Conservation (phyloP, 2,888 invertebrate genomes). For the Drosophila meridiana region DNA sequence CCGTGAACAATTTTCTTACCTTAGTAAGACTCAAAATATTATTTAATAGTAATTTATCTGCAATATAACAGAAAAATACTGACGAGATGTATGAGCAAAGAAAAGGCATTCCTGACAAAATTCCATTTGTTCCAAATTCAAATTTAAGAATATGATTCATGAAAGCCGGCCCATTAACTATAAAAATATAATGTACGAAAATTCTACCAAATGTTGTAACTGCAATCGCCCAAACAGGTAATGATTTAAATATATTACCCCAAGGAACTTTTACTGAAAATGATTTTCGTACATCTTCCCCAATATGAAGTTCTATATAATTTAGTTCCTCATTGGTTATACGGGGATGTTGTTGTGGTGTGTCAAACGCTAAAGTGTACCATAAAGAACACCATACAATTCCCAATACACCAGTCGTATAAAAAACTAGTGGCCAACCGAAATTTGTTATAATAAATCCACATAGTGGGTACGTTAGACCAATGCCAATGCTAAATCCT, state of each 20-base stretch:
- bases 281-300: conserved; percentile 86
- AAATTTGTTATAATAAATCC: conserved; percentile 89
- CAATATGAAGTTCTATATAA: conserved; percentile 88
- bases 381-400: conserved; percentile 89
- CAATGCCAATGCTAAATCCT: conserved; percentile 91
- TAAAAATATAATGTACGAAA: conserved; percentile 91
- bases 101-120: conserved; percentile 89
- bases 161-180: conserved; percentile 89
- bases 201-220: conserved; percentile 91
- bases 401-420: conserved; percentile 89
- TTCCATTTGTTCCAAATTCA: conserved; percentile 89
- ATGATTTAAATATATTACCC: conserved; percentile 88
- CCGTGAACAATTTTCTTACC: conserved; percentile 89
- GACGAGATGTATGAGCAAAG: conserved; percentile 90
- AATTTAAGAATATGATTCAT: conserved; percentile 90
- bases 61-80: conserved; percentile 89
- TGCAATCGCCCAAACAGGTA: conserved; percentile 90
- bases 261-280: conserved; percentile 87
- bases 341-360: conserved; percentile 89
- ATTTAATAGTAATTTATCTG: conserved; percentile 87
- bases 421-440: conserved; percentile 90
- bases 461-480: conserved; percentile 89
- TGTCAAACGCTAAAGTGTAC: conserved; percentile 89
- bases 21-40: conserved; percentile 88
- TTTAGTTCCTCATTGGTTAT: conserved; percentile 88